Percentiles rank a stretch among this genome's conserved stretches.
phyloP scores from a whole-genome alignment of 1,140 invertebrate species.

The Mya arenaria region DNA sequence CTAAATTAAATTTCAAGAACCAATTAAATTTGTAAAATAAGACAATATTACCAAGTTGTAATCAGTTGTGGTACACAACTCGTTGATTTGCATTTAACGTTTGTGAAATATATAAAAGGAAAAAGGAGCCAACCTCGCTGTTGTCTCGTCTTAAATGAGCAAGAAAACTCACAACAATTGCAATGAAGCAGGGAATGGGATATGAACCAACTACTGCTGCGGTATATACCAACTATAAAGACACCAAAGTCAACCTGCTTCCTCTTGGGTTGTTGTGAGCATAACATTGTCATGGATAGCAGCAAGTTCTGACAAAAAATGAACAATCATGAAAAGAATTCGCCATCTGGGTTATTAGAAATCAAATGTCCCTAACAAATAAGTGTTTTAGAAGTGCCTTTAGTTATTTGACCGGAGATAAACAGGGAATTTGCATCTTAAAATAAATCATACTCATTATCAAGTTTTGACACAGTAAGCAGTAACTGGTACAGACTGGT shows the following conservation, averaged over 20 bases:
- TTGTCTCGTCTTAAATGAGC: conserved; percentile 7
- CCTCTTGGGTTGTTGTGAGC: background rate
- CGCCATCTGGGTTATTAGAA: background rate
- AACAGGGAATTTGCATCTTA: background rate
- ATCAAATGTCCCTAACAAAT: background rate
- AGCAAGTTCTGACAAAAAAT: background rate
- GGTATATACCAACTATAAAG: background rate
- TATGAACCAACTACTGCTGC: conserved; percentile 32
- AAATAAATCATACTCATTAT: background rate
- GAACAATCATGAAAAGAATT: background rate
- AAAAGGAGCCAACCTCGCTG: background rate
- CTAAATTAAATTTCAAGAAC: conserved; percentile 1
- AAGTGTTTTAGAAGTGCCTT: background rate
- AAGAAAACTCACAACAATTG: conserved; percentile 25
- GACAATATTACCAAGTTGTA: conserved; percentile 14
- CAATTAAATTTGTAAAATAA: conserved; percentile 30
- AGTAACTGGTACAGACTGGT: background rate
- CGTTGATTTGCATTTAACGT: conserved; percentile 18
- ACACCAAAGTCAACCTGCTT: background rate
- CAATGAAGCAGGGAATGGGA: conserved; percentile 53
- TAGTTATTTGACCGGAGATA: background rate
- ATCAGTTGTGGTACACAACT: conserved; percentile 32
- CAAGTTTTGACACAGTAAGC: background rate
- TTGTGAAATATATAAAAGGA: conserved; percentile 12
- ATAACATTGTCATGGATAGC: background rate